phyloP scores from a whole-genome alignment of 2,888 invertebrate species.

The Coelogynopora nodosa region DNA sequence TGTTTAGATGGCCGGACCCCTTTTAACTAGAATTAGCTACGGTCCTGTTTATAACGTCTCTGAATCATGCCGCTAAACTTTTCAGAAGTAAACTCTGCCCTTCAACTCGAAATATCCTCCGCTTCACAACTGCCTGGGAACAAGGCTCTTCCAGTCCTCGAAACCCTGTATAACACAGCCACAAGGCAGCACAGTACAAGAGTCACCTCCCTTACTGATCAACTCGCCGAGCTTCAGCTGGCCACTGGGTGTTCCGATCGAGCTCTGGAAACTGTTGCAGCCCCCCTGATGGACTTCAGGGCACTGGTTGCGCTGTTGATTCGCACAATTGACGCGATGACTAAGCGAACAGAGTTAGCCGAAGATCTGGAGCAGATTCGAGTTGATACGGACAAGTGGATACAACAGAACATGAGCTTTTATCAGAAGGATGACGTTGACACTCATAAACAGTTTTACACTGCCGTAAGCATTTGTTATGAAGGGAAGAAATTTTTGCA shows the following conservation, averaged over 20 bases:
- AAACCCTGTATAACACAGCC: not conserved
- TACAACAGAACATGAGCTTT: too few species aligned
- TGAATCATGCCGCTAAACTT: too few species aligned
- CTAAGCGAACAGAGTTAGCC: too few species aligned
- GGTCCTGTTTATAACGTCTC: too few species aligned
- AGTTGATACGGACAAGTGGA: too few species aligned
- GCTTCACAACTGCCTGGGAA: not conserved
- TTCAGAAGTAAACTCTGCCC: not conserved
- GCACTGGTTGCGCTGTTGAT: not conserved
- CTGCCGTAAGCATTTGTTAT: not conserved
- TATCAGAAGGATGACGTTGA: too few species aligned
- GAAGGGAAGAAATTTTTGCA: not conserved
- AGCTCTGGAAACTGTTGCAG: not conserved
- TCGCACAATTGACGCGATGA: not conserved
- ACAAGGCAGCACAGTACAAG: not conserved
- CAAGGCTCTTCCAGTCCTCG: not conserved
- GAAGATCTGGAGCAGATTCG: too few species aligned
- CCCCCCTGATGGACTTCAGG: not conserved
- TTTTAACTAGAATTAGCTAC: too few species aligned
- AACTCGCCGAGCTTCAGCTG: not conserved
- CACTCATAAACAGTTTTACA: not conserved
- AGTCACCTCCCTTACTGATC: not conserved
- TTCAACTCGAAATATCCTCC: not conserved
- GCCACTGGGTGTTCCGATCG: not conserved
- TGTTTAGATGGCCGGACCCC: too few species aligned